Evolutionary conservation across 2,888 invertebrate species (phyloP).

Genomic region (Hirtodrosophila confusa): DNA sequence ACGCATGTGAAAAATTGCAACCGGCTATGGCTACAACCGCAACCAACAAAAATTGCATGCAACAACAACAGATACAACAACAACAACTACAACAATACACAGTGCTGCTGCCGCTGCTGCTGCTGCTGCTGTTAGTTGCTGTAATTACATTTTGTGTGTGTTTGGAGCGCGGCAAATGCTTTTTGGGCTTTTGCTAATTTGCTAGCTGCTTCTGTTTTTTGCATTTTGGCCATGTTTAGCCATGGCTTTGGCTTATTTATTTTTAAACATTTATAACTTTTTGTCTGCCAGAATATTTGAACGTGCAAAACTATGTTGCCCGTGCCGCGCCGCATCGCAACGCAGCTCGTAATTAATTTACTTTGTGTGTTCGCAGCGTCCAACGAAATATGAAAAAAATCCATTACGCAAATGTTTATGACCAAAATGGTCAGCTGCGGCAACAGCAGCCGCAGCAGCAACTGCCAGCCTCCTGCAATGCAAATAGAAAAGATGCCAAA

Average conservation of each 20-base stretch:
- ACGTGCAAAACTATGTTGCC: conserved; percentile 62
- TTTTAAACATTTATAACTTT: conserved; percentile 73
- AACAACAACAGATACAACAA: conserved; percentile 27
- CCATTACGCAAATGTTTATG: conserved; percentile 81
- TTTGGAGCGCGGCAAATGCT: conserved; percentile 59
- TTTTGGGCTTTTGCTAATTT: conserved; percentile 73
- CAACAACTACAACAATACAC: conserved; percentile 40
- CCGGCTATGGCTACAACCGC: conserved; percentile 53
- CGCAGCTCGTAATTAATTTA: conserved; percentile 76
- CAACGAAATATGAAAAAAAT: conserved; percentile 77
- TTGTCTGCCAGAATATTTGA: conserved; percentile 58
- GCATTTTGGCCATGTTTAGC: conserved; percentile 63
- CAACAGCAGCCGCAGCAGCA: conserved; percentile 19
- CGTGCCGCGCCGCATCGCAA: conserved; percentile 9
- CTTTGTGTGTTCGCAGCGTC: conserved; percentile 75
- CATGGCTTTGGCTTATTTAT: conserved; percentile 63
- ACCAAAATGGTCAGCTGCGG: conserved; percentile 74
- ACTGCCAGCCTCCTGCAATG: conserved; percentile 53
- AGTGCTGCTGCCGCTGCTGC: conserved; percentile 19
- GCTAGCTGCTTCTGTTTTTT: conserved; percentile 73
- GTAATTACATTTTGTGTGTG: conserved; percentile 73
- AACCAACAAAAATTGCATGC: conserved; percentile 47
- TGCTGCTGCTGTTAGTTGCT: conserved; percentile 47
- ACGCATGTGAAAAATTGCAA: conserved; percentile 80
- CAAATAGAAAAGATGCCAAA: conserved; percentile 77